Evolutionary conservation across 2,888 invertebrate genomes (phyloP), one percentile per base, ranked within the genome.

Genomic region (Geotrupes spiniger): DNA sequence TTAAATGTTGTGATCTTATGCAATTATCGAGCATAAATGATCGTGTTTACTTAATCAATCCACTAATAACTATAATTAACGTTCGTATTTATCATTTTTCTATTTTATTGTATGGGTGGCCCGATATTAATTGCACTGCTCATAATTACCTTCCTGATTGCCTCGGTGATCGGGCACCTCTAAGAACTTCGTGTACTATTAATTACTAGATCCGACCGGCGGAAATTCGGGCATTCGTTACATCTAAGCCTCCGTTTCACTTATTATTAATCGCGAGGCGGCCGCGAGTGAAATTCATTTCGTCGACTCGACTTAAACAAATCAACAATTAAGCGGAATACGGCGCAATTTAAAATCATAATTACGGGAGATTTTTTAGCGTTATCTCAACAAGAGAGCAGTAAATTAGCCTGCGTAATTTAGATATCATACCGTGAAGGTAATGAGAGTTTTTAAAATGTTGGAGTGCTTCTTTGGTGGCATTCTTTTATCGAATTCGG

Each of bases 91-190:
- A 38, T 31, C 40, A 31, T 45, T 33, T 26, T 46, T 25, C 25
- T 10, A 40, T 42, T 43, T 46, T 40, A 44, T 45, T 42, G 42
- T 52, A 51, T 54, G 52, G 46, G 49, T 49, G 53, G 53, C 42
- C 53, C 31, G 38, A 53, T 52, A 52, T 56, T 56, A 56, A 56
- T 54, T 52, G 51, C 42, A 45, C 45, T 45, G 46, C 47, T 40
- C 52, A 48, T 56, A 49, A 54, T 54, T 54, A 52, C 46, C 43
- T 39, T 41, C 41, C 29, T 39, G 39, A 40, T 46, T 40, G 26
- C 39, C 25, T 21, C 9, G 25, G 21, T 21, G 21, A 4, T 21
- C n/a, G 12, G 14, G 14, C 36, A 4, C 14, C 16, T 38, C 25
- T 14, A 14, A 38, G 38, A 10, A 38, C 38, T 17, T n/a, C n/a